Evolutionary conservation across 2,888 invertebrate species (phyloP), one percentile per base, ranked within the genome.

Genomic region (Ectobius pallidus): DNA sequence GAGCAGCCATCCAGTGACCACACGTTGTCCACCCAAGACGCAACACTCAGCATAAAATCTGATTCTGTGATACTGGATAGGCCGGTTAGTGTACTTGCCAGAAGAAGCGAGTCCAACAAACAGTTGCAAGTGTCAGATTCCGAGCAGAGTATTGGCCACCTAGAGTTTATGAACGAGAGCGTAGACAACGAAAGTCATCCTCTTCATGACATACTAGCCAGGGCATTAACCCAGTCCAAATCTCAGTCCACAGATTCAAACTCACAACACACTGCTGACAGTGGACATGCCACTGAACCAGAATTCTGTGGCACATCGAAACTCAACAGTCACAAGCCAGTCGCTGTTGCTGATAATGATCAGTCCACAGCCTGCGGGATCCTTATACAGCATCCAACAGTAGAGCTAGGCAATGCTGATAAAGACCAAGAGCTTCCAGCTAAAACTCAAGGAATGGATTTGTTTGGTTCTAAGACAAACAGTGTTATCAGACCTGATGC

Each of bases 1-100:
- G 9, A 22, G 1, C 58, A 22, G 1, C 65, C 44, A 0, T 27
- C 34, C 16, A 77, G 76, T 25, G 78, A 78, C 25, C 69, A 74
- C 52, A 76, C 77, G 0, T 74, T 71, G 3, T 78, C 78, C 11
- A 78, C 78, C 3, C 78, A 78, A 63, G 78, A 78, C 67, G 75
- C 77, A 16, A 78, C 78, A 9, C 52, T 77, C 20, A 78, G 78
- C 71, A 65, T 78, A n/a, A 76, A 73, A 18, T 77, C 77, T 16
- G 76, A 63, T 1, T 18, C 69, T 1, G 49, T 52, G 6, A 42
- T 18, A 4, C 46, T 65, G 11, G 30, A 30, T 2, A 65, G 46
- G n/a, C 65, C 65, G 2, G 44, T 16, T 11, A 65, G 46, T 27
- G 30, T 46, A 4, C 32, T 46, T 44, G 25, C 32, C 18, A 18